These are phyloP conservation scores for Emmelina monodactyla DNA, from an alignment of 2,888 invertebrate species.

Conservation along the genomic window DNA sequence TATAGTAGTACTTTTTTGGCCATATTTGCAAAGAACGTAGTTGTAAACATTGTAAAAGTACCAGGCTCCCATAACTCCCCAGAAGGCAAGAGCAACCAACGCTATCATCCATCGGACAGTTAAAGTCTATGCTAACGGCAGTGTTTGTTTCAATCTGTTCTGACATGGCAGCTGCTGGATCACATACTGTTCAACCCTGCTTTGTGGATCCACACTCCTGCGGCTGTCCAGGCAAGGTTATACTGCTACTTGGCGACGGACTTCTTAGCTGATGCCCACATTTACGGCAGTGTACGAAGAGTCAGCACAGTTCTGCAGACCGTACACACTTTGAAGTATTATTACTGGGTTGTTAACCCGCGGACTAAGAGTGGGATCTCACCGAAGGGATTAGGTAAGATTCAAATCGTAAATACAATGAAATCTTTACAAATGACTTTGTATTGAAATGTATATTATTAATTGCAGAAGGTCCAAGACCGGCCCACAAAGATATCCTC, in stretches of 20 bases:
- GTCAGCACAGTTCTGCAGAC: slow-evolving; percentile 98
- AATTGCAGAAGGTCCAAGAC: slow-evolving; percentile 89
- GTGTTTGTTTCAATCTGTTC: slow-evolving; percentile 90
- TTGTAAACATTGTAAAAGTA: not conserved
- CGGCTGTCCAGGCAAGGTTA: slow-evolving; percentile 92
- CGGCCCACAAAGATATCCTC: slow-evolving; percentile 92
- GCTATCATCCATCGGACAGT: slow-evolving; percentile 61
- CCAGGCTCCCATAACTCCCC: slow-evolving; percentile 8
- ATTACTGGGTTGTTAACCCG: slow-evolving; percentile 99
- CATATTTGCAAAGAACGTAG: no score
- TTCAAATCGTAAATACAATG: no score
- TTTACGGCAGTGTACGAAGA: slow-evolving; percentile 94
- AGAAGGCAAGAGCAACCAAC: slow-evolving; percentile 49
- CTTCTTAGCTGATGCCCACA: slow-evolving; percentile 96
- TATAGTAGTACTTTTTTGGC: no score
- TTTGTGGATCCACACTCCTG: slow-evolving; percentile 98
- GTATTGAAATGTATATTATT: no score
- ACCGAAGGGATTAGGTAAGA: slow-evolving; percentile 92
- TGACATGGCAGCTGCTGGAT: slow-evolving; percentile 96
- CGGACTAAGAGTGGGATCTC: slow-evolving; percentile 93
- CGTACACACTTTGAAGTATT: slow-evolving; percentile 98
- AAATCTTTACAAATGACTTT: no score
- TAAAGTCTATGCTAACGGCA: slow-evolving; percentile 71
- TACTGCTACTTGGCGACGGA: slow-evolving; percentile 99
- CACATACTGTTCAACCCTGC: slow-evolving; percentile 99